Conservation (phyloP, 2,797 vertebrate species). For the Sebastes itinus region DNA sequence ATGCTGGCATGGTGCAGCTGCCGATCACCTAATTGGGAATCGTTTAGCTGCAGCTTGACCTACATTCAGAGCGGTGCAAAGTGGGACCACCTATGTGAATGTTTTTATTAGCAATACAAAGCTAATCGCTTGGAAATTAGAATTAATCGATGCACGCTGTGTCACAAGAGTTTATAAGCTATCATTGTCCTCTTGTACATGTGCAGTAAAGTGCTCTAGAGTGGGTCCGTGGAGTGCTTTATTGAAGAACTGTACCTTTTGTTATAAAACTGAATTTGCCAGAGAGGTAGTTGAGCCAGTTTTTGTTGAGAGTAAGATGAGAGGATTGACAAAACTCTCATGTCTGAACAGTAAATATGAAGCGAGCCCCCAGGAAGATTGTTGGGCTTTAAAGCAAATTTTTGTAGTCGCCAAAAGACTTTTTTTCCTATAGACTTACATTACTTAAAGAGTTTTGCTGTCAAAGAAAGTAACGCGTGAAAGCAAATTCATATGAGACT, state of each 20-base stretch:
- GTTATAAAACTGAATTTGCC: neutral
- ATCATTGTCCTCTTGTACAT: constrained; percentile 35
- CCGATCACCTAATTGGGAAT: constrained; percentile 71
- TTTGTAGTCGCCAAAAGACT: too few species aligned
- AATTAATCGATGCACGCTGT: constrained; percentile 84
- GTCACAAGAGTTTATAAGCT: constrained; percentile 38
- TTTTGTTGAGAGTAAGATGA: neutral
- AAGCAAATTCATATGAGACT: too few species aligned
- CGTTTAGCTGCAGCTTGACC: constrained; percentile 72
- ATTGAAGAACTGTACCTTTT: constrained; percentile 10
- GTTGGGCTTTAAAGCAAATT: too few species aligned
- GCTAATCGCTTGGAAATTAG: constrained; percentile 85
- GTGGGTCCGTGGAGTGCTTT: neutral
- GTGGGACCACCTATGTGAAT: constrained; percentile 83
- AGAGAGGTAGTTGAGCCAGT: neutral
- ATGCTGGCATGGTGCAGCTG: constrained; percentile 67
- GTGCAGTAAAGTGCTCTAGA: constrained; percentile 22
- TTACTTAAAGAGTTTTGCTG: too few species aligned
- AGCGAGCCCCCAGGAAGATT: too few species aligned
- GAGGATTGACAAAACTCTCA: neutral
- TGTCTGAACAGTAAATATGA: neutral
- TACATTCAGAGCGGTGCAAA: constrained; percentile 83
- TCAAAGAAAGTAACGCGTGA: too few species aligned
- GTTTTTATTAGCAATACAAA: constrained; percentile 85
- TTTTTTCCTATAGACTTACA: too few species aligned